Evolutionary conservation across 1,140 invertebrate species (phyloP), one percentile per base, ranked within the genome.

Genomic region (Temnothorax longispinosus): DNA sequence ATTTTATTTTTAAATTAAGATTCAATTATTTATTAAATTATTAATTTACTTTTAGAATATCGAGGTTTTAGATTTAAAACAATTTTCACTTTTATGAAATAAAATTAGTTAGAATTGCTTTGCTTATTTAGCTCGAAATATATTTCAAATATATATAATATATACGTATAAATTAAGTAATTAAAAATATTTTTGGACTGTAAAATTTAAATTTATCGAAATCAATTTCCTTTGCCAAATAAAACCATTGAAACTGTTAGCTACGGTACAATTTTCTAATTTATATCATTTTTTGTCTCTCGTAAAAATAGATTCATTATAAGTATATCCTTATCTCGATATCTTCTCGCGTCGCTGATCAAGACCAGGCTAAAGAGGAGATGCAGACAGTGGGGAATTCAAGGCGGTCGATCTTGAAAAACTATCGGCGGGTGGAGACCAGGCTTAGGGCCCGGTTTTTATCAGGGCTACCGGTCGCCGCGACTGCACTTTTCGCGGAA

Each of bases 391-490:
- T 38, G 41, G 81, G 56, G 74, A 80, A 86, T 74, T 35, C 44
- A 69, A 47, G 80, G 38, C 13, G 50, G 56, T 52, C 44, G 75
- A 87, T 78, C 81, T 81, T 77, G 87, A 91, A 88, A 84, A 88
- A 90, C 74, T 72, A 80, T 76, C 71, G 92, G 76, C 88, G 78
- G 88, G 88, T 88, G 56, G 88, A 71, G 85, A 54, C 21, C 50
- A 84, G 71, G 86, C 91, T 90, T 89, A 88, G 88, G 86, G 78
- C 80, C 86, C 10, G 67, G 88, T 90, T 89, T 89, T 87, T 91
- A 90, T 87, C 27, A 27, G 60, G 58, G 47, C 82, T 80, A 87
- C 82, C 87, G 87, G 89, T 88, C 85, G 78, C 60, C 87, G 47
- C 82, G 76, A 75, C 82, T 27, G 81, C 88, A 76, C 72, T 90